Evolutionary conservation across 1,140 invertebrate species (phyloP), one percentile per base, ranked within the genome.

Genomic region (Amphibalanus amphitrite): DNA sequence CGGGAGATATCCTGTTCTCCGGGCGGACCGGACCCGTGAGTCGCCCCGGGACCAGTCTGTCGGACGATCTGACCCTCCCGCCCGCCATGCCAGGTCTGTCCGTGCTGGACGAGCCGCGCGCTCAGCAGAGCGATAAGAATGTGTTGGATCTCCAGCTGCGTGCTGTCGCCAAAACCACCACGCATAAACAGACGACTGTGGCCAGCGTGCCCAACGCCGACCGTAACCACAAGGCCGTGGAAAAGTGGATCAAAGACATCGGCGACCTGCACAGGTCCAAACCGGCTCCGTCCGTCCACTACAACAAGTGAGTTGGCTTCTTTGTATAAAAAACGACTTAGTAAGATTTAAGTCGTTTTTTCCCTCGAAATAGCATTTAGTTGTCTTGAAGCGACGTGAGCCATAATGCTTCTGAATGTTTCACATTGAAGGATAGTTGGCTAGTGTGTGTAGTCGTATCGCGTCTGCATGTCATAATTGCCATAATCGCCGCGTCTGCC

Each of bases 221-320:
- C 75, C 92, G 91, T 79, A 91, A 93, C 79, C 80, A 86, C 0
- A 92, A 93, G 81, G 86, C 90, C 4, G 90, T 97, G 71, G 92
- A 97, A 71, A 89, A 90, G 73, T 98, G 94, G 93, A 94, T 98
- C 71, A 89, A 90, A 74, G 93, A 92, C 78, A 94, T 97, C 69
- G 87, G 87, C 75, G 90, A 95, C 76, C 80, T 97, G 71, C 92
- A 96, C 77, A 83, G 88, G 73, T 88, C 86, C 40, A 93, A 93
- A 81, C 92, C 93, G 40, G 86, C 90, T 47, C 89, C 90, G 0
- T 88, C 90, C 23, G 90, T 96, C 38, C 85, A 90, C 73, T 90
- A 96, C 76, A 86, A 84, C 28, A 89, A 87, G 89, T 90, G 81
- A 82, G 82, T n/a, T n/a, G n/a, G n/a, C n/a, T n/a, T n/a, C n/a